Conservation (phyloP, 1,140 invertebrate genomes). For the Procambarus virginalis region DNA sequence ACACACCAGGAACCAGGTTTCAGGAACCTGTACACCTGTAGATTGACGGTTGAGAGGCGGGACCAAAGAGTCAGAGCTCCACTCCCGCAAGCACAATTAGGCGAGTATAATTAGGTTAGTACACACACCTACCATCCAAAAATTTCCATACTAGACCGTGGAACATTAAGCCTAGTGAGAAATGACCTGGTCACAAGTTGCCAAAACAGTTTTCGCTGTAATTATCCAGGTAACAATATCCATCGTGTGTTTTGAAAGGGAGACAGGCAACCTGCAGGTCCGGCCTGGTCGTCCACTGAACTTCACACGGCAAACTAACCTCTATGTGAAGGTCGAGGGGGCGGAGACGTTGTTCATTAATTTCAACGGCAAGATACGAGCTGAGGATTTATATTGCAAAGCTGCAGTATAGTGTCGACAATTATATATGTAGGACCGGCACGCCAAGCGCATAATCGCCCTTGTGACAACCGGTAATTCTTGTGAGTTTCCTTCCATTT, state of each 20-base stretch:
- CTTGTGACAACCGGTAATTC: not conserved
- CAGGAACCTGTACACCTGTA: no score
- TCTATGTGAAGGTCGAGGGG: conserved; percentile 39
- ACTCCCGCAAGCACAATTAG: no score
- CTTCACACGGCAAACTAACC: conserved; percentile 37
- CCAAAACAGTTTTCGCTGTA: conserved; percentile 33
- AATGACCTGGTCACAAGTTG: not conserved
- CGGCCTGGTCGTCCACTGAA: conserved; percentile 10
- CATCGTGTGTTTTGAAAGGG: conserved; percentile 50
- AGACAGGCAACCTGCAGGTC: conserved; percentile 49
- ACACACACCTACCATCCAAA: no score
- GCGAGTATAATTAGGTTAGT: no score
- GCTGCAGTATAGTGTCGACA: conserved; percentile 63
- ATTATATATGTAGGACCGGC: conserved; percentile 61
- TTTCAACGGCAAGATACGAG: conserved; percentile 34
- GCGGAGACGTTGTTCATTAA: conserved; percentile 43
- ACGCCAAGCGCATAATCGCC: conserved; percentile 45
- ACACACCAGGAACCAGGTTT: no score
- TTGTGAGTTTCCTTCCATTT: not conserved
- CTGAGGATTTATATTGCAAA: conserved; percentile 55
- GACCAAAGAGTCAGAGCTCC: no score
- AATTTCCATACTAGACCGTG: no score
- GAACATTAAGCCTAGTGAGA: no score
- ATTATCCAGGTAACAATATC: conserved; percentile 41
- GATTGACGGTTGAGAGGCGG: no score